Evolutionary conservation across 2,797 vertebrate genomes (phyloP).

Genomic region (Nothura maculosa): DNA sequence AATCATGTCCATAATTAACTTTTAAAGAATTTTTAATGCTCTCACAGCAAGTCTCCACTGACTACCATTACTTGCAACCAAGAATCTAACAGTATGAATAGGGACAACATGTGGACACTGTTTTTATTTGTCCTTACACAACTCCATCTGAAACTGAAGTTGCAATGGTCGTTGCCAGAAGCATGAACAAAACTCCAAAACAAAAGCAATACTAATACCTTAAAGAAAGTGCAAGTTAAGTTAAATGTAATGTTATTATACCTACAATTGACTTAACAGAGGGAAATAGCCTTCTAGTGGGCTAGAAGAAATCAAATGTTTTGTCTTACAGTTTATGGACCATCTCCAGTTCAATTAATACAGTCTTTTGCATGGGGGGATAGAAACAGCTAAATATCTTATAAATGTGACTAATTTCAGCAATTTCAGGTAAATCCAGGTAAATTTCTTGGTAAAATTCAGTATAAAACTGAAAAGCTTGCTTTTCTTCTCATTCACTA

Average conservation of each 20-base stretch:
- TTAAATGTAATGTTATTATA: neutral
- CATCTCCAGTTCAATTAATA: neutral
- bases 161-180: neutral
- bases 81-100: neutral
- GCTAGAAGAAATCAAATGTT: neutral
- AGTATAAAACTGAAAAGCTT: slow-evolving; percentile 7
- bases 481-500: neutral
- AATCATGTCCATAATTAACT: neutral
- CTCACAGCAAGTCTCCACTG: neutral
- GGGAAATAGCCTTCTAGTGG: neutral
- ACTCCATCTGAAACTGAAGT: neutral
- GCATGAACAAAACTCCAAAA: neutral
- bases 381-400: neutral
- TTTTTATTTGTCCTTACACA: neutral
- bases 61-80: neutral
- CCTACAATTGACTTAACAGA: neutral
- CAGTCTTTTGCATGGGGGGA: neutral
- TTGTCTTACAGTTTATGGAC: neutral
- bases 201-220: neutral
- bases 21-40: neutral
- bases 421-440: too few relatives aligned
- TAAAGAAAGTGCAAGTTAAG: neutral
- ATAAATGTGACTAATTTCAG: slow-evolving; percentile 19
- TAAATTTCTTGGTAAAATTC: neutral
- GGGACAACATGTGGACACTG: neutral